These are phyloP conservation scores for Streblospio benedicti DNA, from an alignment of 1,140 invertebrate species.

Conservation along the genomic window DNA sequence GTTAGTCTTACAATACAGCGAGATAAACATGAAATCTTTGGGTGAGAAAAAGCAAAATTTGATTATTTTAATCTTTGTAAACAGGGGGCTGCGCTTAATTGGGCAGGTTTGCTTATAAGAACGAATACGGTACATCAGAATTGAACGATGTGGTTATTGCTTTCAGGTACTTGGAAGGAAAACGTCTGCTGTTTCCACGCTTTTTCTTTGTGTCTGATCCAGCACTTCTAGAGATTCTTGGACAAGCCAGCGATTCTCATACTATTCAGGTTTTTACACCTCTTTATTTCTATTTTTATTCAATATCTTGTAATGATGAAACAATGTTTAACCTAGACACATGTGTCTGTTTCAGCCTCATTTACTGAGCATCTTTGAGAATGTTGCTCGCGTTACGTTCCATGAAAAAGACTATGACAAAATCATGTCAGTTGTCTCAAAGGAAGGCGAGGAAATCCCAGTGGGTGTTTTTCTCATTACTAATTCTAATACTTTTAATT, in stretches of 20 bases:
- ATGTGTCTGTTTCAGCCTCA: conserved; percentile 64
- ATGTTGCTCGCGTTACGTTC: conserved; percentile 83
- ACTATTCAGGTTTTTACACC: conserved; percentile 68
- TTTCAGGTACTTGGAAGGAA: conserved; percentile 95
- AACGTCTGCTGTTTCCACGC: conserved; percentile 88
- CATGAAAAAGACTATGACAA: conserved; percentile 95
- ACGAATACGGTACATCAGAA: too few species aligned
- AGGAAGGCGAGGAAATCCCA: conserved; percentile 81
- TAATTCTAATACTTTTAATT: too few species aligned
- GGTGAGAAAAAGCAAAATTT: too few species aligned
- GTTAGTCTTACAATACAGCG: too few species aligned
- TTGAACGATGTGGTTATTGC: too few species aligned
- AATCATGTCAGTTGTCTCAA: conserved; percentile 84
- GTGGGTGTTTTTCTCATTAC: conserved; percentile 80
- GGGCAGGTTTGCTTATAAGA: too few species aligned
- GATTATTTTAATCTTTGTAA: too few species aligned
- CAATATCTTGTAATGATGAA: too few species aligned
- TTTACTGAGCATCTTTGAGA: conserved; percentile 92
- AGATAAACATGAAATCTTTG: too few species aligned
- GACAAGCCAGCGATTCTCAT: conserved; percentile 93
- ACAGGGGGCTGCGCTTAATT: too few species aligned
- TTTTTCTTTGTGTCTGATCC: conserved; percentile 98
- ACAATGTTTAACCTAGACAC: too few species aligned
- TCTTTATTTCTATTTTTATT: too few species aligned
- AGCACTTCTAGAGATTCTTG: conserved; percentile 86